Evolutionary conservation across 2,888 invertebrate genomes (phyloP), one percentile per base, ranked within the genome.

Genomic region (Drosophila differens): DNA sequence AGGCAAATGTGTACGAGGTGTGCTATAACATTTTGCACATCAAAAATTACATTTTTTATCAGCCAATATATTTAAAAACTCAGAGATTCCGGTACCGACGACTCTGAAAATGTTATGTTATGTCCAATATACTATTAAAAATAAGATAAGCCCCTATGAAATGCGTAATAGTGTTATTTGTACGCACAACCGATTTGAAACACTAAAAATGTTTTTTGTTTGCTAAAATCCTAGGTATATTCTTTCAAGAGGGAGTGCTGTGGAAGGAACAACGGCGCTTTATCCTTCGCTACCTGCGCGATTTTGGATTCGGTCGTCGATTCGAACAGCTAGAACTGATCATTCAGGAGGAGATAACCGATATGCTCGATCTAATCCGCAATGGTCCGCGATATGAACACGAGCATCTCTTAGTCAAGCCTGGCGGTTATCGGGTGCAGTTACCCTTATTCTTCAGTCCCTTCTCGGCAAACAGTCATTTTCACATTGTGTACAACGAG

Each of bases 231-330:
- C 2, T 1, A 96, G 96, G 96, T n/a, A 94, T 96, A 70, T 96
- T 96, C 90, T 96, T 96, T 85, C 94, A 95, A 25, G 96, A 96
- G 25, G 95, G 95, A 1, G 92, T 93, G 41, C 92, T 94, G 62
- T 96, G 96, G 96, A 95, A 95, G 69, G 94, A 95, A 3, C 96
- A 96, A 82, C 93, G 96, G 39, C 94, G 96, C 77, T 96, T 96
- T 76, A 94, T 96, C 0, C 93, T 96, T 4, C 94, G 96, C 0
- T 94, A 95, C 79, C 92, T 96, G 87, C 93, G 96, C 0, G 96
- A 96, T 86, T 96, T 94, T 84, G 96, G 96, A 4, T 96, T 96
- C 74, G 96, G 96, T 0, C 94, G 95, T 57, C 94, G 96, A 4
- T 95, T 94, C 41, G 92, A 93, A 1, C 93, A 92, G 12, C 91